Conservation (phyloP, 2,888 invertebrate species). For the Lymantria monacha region DNA sequence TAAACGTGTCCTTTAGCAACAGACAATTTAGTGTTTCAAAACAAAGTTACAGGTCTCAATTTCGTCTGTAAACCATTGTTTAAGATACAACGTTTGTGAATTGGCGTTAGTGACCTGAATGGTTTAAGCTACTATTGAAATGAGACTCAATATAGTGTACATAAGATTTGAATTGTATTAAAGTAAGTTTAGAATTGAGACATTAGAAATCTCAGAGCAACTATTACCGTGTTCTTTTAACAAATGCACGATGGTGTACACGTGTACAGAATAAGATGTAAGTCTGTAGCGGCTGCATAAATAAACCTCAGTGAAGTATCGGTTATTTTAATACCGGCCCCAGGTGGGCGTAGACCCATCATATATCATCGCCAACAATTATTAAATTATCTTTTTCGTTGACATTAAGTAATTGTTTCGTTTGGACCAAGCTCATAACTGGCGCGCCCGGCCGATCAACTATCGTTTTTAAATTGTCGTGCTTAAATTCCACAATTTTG, state of each 20-base stretch:
- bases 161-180: conserved; percentile 34
- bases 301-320: conserved; percentile 69
- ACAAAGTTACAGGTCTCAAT: conserved; percentile 38
- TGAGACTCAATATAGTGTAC: conserved; percentile 23
- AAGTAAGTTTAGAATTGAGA: conserved; percentile 65
- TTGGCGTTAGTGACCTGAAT: conserved; percentile 50
- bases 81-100: conserved; percentile 46
- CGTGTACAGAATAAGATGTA: conserved; percentile 75
- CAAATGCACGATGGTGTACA: conserved; percentile 72
- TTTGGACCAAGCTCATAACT: conserved; percentile 57
- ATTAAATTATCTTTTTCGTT: conserved; percentile 81
- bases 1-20: conserved; percentile 50
- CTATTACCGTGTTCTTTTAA: conserved; percentile 80
- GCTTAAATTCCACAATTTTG: conserved; percentile 55
- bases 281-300: conserved; percentile 73
- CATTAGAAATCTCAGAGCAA: conserved; percentile 78
- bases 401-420: conserved; percentile 82
- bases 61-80: conserved; percentile 27
- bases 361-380: conserved; percentile 78
- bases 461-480: conserved; percentile 64
- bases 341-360: conserved; percentile 74
- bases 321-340: conserved; percentile 75
- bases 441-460: conserved; percentile 59
- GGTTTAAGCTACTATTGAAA: conserved; percentile 38
- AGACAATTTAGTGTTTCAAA: conserved; percentile 47